phyloP scores from a whole-genome alignment of 1,140 invertebrate species.

The Caerostris darwini region DNA sequence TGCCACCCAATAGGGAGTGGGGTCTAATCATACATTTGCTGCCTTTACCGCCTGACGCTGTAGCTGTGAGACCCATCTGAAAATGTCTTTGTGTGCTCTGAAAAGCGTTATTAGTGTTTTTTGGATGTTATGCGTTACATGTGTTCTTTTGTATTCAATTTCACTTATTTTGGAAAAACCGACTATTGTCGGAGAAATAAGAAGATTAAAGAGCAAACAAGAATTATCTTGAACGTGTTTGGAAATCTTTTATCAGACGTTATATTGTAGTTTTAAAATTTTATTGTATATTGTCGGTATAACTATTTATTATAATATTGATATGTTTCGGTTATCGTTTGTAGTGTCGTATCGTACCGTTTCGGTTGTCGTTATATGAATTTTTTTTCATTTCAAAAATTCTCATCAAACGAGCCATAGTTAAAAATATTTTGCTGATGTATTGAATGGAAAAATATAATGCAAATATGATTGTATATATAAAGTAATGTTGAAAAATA shows the following conservation, averaged over 20 bases:
- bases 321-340: too few species aligned
- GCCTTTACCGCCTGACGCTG: background rate
- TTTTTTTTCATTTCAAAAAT: too few species aligned
- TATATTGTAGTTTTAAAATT: background rate
- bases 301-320: too few species aligned
- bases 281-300: too few species aligned
- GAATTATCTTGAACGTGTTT: background rate
- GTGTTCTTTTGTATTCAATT: background rate
- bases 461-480: too few species aligned
- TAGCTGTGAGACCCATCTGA: background rate
- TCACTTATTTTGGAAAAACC: background rate
- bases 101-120: background rate
- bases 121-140: background rate
- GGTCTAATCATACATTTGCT: slow-evolving; percentile 26
- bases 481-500: too few species aligned
- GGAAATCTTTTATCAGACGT: background rate
- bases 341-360: too few species aligned
- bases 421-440: too few species aligned
- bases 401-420: too few species aligned
- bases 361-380: too few species aligned
- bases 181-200: background rate
- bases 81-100: background rate
- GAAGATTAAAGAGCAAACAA: background rate
- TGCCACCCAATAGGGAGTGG: slow-evolving; percentile 33
- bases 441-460: too few species aligned